A percentile compares a stretch with the other conserved stretches of the same genome.
Evolutionary conservation across 1,140 invertebrate genomes (phyloP).

Genomic region (Drosophila parabipectinata): DNA sequence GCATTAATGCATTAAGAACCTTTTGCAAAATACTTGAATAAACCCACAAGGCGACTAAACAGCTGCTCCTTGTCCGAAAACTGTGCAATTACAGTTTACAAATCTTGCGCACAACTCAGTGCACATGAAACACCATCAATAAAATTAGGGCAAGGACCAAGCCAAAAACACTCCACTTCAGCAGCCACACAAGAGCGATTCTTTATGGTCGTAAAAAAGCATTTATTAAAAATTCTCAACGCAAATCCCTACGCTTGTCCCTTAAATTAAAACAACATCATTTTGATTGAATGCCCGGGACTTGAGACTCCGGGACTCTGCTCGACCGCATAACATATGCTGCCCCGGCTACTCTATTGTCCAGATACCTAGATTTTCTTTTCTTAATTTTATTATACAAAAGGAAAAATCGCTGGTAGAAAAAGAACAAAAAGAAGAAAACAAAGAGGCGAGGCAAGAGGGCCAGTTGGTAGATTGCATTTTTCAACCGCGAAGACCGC

Average conservation of each 20-base stretch:
- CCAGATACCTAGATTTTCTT: conserved; percentile 62
- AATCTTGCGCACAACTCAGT: conserved; percentile 68
- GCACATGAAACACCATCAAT: conserved; percentile 79
- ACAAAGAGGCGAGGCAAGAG: conserved; percentile 39
- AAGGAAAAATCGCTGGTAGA: conserved; percentile 31
- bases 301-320: conserved; percentile 13
- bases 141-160: conserved; percentile 73
- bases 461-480: conserved; percentile 71
- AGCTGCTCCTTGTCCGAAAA: conserved; percentile 47
- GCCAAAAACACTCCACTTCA: conserved; percentile 7
- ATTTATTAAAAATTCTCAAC: conserved; percentile 82
- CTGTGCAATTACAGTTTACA: conserved; percentile 74
- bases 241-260: conserved; percentile 63
- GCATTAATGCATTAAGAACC: neutral
- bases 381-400: conserved; percentile 64
- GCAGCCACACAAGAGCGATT: conserved; percentile 42
- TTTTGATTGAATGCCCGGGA: conserved; percentile 71
- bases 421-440: conserved; percentile 55
- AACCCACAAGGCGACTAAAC: conserved; percentile 15
- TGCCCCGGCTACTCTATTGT: conserved; percentile 27
- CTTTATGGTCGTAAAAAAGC: conserved; percentile 66
- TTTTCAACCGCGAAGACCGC: conserved; percentile 54
- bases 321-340: conserved; percentile 74
- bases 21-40: conserved; percentile 7
- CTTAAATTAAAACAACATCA: conserved; percentile 79